Base-by-base conservation (phyloP, 2,888 invertebrate species). In the Morpho helenor region DNA sequence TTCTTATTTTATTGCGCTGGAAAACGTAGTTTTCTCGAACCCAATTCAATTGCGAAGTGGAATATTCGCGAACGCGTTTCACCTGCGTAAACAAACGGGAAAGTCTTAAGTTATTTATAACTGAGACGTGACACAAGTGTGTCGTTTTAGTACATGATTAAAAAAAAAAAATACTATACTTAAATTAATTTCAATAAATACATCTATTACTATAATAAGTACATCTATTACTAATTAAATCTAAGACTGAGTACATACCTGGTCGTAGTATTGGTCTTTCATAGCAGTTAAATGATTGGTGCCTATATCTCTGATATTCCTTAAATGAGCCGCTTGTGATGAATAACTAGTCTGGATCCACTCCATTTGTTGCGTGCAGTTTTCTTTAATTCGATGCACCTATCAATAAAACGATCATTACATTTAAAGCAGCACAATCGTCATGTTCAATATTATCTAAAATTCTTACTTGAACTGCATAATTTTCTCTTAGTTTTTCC, bases 11-110 rank as follows among this genome's bases (percentile, higher is more conserved):
- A 84, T 97, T 96, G 59, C 98, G 93, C 84, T 98, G 98, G 92
- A 96, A 96, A 78, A 98, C 96, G 87, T 98, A 98, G 85, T 97
- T 98, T 82, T 98, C 98, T 63, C 98, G 93, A 68, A 98, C 96
- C 95, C 97, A 96, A 84, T 97, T 97, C 71, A 98, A 91, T 84
- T 98, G 98, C 62, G 94, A 93, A 44, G 96, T 95, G 22, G 98
- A 97, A 81, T 98, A 98, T 75, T 98, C 98, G 59, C 97, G 93
- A 44, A 98, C 97, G 69, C 96, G 94, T 79, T 96, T 95, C 65
- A 98, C 96, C 96, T 98, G 92, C 57, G 82, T 64, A 73, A 73
- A 70, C 61, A 66, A 61, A 56, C 56, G 52, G 46, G 40, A 49
- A 52, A 49, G 40, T 42, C 31, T 43, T 52, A 46, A 39, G 45